Percentiles rank a stretch among this genome's conserved stretches.
phyloP scores from a whole-genome alignment of 2,888 invertebrate species.

The Unio delphinus region DNA sequence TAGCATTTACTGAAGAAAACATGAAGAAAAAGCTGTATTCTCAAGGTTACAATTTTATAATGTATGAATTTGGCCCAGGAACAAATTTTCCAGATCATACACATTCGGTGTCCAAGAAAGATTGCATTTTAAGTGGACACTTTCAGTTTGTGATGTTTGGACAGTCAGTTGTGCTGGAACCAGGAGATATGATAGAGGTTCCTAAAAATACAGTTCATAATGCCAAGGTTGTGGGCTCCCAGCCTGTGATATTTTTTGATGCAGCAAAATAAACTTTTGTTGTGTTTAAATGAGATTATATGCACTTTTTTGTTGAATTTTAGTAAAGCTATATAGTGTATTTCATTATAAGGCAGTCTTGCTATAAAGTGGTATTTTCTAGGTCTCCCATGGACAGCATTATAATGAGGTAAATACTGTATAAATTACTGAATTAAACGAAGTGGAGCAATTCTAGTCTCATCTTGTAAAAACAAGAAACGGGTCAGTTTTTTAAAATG shows the following conservation, averaged over 20 bases:
- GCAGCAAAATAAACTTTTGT: conserved; percentile 34
- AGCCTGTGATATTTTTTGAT: conserved; percentile 61
- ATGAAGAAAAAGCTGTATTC: conserved; percentile 57
- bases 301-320: no score
- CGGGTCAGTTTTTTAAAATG: no score
- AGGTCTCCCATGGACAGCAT: no score
- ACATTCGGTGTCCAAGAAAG: conserved; percentile 61
- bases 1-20: conserved; percentile 44
- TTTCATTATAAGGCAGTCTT: no score
- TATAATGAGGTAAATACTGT: no score
- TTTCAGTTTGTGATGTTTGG: conserved; percentile 63
- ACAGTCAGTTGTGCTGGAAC: conserved; percentile 54
- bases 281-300: no score
- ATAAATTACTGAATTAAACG: no score
- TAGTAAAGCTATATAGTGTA: no score
- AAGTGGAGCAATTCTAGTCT: no score
- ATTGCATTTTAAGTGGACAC: conserved; percentile 58
- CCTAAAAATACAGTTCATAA: conserved; percentile 60
- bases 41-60: conserved; percentile 54
- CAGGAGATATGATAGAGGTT: conserved; percentile 64
- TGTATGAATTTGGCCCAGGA: conserved; percentile 59
- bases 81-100: conserved; percentile 64
- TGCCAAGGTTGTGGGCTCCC: conserved; percentile 59
- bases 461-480: no score
- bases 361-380: no score